Evolutionary conservation across 2,797 vertebrate species (phyloP).

Genomic region (Otolemur crassicaudatus): DNA sequence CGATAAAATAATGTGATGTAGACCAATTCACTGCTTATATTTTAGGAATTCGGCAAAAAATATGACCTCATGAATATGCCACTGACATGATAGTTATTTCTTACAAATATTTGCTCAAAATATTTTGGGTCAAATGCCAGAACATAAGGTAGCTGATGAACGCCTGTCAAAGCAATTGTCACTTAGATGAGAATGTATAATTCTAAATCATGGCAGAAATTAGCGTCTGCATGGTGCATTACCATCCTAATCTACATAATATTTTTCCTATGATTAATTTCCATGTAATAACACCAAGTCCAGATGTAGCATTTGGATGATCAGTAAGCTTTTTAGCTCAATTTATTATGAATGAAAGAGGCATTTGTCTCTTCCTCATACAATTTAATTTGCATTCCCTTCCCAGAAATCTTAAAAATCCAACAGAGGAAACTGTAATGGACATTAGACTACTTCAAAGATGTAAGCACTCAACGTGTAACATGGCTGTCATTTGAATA

Average conservation of each 20-base stretch:
- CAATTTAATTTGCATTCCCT: conserved; percentile 73
- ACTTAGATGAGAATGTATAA: conserved; percentile 78
- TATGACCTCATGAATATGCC: neutral
- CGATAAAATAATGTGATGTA: neutral
- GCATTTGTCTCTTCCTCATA: conserved; percentile 70
- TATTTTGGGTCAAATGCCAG: conserved; percentile 78
- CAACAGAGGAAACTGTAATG: conserved; percentile 55
- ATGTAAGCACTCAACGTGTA: conserved; percentile 21
- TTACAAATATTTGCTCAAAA: conserved; percentile 76
- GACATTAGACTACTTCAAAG: conserved; percentile 71
- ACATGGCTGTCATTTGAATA: conserved; percentile 55
- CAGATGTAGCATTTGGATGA: conserved; percentile 81
- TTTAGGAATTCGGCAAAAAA: conserved; percentile 46
- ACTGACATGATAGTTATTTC: conserved; percentile 60
- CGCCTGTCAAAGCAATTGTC: conserved; percentile 75
- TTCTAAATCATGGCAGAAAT: conserved; percentile 68
- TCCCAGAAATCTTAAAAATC: conserved; percentile 71
- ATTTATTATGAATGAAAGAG: conserved; percentile 75
- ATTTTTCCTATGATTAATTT: conserved; percentile 84
- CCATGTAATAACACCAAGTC: conserved; percentile 81
- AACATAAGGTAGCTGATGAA: conserved; percentile 79
- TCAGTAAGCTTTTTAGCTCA: conserved; percentile 68
- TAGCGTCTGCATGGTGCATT: conserved; percentile 84
- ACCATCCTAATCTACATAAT: conserved; percentile 83
- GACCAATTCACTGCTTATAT: conserved; percentile 3